These are phyloP conservation scores for Agapornis roseicollis DNA, from an alignment of 2,113 vertebrate species.

Conservation along the genomic window DNA sequence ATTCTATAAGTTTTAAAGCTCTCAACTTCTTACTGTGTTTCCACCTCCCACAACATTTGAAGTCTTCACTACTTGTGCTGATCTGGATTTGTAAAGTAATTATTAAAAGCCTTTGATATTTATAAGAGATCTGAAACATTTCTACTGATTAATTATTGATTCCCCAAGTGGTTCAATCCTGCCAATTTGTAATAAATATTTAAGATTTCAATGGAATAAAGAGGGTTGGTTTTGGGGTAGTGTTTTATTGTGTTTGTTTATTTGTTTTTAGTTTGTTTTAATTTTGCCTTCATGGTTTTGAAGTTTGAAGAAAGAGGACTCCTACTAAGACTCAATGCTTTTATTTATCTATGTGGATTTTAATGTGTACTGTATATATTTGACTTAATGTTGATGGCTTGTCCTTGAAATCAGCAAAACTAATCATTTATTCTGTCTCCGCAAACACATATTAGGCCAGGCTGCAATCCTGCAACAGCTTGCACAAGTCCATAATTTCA, in stretches of 20 bases:
- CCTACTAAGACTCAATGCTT: background rate
- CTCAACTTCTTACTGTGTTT: constrained; percentile 46
- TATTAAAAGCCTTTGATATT: constrained; percentile 74
- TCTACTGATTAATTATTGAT: constrained; percentile 74
- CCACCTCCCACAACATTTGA: constrained; percentile 62
- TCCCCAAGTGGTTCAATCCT: constrained; percentile 62
- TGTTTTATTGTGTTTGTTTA: background rate
- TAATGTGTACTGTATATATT: background rate
- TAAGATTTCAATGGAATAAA: constrained; percentile 57
- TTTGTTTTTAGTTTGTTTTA: background rate
- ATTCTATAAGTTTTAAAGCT: constrained; percentile 38
- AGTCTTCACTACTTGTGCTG: constrained; percentile 37
- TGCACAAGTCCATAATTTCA: background rate
- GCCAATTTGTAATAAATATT: constrained; percentile 64
- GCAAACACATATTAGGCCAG: background rate
- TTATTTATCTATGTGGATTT: background rate
- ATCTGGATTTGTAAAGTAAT: constrained; percentile 68
- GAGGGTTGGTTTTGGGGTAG: background rate
- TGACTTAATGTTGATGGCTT: background rate
- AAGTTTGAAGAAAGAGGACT: background rate
- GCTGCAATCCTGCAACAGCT: background rate
- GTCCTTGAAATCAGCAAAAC: background rate
- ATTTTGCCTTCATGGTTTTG: background rate
- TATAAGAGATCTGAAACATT: constrained; percentile 65
- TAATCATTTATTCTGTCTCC: background rate